phyloP scores from a whole-genome alignment of 2,888 invertebrate species.

The Parascotia fuliginaria region DNA sequence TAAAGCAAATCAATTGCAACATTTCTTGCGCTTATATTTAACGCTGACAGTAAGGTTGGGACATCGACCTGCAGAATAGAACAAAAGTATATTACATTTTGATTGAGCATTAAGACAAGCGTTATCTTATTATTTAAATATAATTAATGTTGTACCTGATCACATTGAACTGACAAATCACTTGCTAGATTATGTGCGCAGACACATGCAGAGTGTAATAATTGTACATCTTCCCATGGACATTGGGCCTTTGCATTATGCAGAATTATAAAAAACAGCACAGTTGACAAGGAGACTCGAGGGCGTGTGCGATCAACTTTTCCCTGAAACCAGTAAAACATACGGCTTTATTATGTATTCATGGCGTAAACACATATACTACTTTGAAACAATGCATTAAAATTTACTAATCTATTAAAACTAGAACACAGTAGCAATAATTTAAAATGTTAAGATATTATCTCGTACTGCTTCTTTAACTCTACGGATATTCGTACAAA shows the following conservation, averaged over 20 bases:
- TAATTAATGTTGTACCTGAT: conserved; percentile 84
- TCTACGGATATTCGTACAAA: too few species aligned
- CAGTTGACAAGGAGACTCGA: conserved; percentile 52
- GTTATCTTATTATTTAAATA: neutral
- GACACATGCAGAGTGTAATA: conserved; percentile 93
- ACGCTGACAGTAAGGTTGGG: conserved; percentile 89
- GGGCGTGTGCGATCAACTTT: conserved; percentile 36
- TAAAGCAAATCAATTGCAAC: conserved; percentile 93
- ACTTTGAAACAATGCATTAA: too few species aligned
- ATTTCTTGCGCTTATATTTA: conserved; percentile 88
- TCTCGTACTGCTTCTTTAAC: too few species aligned
- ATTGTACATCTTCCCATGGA: conserved; percentile 92
- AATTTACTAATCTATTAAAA: too few species aligned
- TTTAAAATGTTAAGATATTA: too few species aligned
- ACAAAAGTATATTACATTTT: neutral
- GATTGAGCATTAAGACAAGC: neutral
- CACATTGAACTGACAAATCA: conserved; percentile 95
- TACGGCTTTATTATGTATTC: neutral
- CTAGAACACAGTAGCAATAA: too few species aligned
- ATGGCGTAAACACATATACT: too few species aligned
- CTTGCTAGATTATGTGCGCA: conserved; percentile 95
- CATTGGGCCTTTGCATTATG: conserved; percentile 87
- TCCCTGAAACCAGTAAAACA: conserved; percentile 55
- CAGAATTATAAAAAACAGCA: conserved; percentile 51
- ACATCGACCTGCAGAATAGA: conserved; percentile 88